Conservation (phyloP, 2,113 vertebrate species). For the Grallaria varia region DNA sequence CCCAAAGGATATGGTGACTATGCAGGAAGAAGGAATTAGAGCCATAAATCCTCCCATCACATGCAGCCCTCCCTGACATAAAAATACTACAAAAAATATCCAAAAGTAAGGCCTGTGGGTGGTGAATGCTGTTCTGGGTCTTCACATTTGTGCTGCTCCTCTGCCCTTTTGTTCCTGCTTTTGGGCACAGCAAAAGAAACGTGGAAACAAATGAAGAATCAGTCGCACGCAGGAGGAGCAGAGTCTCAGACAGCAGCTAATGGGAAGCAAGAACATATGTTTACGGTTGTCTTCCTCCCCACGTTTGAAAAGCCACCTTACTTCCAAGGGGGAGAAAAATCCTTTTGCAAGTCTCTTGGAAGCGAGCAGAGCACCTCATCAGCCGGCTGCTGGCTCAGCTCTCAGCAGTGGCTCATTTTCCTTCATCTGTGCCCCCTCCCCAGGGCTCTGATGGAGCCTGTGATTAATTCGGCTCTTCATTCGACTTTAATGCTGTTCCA, state of each 20-base stretch:
- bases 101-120: not conserved
- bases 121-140: not conserved
- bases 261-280: constrained; percentile 25
- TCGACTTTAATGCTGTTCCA: not conserved
- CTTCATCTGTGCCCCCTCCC: not conserved
- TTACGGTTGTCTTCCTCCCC: constrained; percentile 25
- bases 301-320: not conserved
- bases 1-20: not conserved
- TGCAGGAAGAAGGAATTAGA: not conserved
- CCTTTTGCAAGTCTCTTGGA: not conserved
- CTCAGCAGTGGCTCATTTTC: not conserved
- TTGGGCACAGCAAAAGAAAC: constrained; percentile 26
- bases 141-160: not conserved
- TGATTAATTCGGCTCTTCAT: constrained; percentile 41
- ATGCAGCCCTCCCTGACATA: not conserved
- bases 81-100: not conserved
- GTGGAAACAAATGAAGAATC: constrained; percentile 36
- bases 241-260: constrained; percentile 4
- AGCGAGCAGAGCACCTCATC: not conserved
- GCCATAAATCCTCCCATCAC: not conserved
- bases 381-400: constrained; percentile 12
- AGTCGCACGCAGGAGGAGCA: not conserved
- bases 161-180: constrained; percentile 49
- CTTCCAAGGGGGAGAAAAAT: constrained; percentile 9
- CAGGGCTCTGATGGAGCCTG: not conserved